A percentile compares a stretch with the other conserved stretches of the same genome.
phyloP scores from a whole-genome alignment of 2,113 vertebrate genomes.

The Ochotona curzoniae region DNA sequence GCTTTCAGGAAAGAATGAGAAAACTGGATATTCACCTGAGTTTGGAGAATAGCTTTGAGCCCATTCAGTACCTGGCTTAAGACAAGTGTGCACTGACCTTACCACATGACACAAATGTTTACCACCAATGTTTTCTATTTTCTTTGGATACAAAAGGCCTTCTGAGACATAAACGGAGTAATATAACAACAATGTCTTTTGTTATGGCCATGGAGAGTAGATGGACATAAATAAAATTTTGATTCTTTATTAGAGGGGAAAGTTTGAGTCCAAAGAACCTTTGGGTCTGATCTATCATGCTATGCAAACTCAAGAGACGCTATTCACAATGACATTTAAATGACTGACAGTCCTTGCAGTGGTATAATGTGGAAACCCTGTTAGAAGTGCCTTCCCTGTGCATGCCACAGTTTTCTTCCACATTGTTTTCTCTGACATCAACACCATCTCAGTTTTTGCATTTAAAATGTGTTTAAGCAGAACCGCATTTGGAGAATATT shows the following conservation, averaged over 20 bases:
- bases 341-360: neutral
- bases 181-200: neutral
- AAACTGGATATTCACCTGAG: neutral
- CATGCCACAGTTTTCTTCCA: neutral
- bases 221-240: neutral
- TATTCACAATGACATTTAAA: neutral
- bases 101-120: neutral
- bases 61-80: neutral
- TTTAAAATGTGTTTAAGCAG: neutral
- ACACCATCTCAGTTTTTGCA: neutral
- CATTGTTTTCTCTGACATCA: neutral
- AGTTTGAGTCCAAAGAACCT: neutral
- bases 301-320: neutral
- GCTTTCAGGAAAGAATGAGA: neutral
- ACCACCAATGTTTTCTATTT: neutral
- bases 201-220: neutral
- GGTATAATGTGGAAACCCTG: neutral
- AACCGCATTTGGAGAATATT: neutral
- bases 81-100: neutral
- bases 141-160: neutral
- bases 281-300: neutral
- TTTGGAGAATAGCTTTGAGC: neutral
- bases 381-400: neutral
- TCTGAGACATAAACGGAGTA: neutral
- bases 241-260: neutral